A percentile compares a stretch with the other conserved stretches of the same genome.
Evolutionary conservation across 2,888 invertebrate species (phyloP).

Genomic region (Trichopria drosophilae): DNA sequence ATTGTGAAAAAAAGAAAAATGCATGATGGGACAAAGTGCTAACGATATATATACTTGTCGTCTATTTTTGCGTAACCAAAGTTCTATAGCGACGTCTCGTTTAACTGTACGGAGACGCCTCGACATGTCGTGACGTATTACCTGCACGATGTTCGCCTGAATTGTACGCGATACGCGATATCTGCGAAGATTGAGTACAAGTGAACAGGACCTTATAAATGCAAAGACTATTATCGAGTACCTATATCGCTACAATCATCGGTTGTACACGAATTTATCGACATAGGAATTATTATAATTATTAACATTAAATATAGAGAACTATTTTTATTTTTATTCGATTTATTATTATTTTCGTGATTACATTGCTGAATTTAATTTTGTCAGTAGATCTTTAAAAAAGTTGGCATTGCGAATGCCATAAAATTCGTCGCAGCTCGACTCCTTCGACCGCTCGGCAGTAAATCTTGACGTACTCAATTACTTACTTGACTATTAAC

Average conservation of each 20-base stretch:
- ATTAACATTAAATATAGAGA: background rate
- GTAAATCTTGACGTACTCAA: too few relatives aligned
- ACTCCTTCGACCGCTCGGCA: conserved; percentile 15
- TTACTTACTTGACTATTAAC: too few relatives aligned
- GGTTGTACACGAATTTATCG: conserved; percentile 50
- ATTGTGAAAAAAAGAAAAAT: conserved; percentile 24
- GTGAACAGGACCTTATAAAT: conserved; percentile 33
- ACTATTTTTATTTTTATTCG: conserved; percentile 21
- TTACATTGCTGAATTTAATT: conserved; percentile 29
- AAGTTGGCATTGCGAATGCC: conserved; percentile 39
- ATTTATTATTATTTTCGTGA: conserved; percentile 20
- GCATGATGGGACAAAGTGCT: conserved; percentile 32
- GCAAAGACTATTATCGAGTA: conserved; percentile 31
- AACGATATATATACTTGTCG: conserved; percentile 42
- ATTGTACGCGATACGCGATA: too few relatives aligned
- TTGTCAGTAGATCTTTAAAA: conserved; percentile 31
- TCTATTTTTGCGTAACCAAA: conserved; percentile 58
- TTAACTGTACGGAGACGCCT: background rate
- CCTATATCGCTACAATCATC: conserved; percentile 33
- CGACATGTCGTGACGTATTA: too few relatives aligned
- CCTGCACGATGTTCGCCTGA: too few relatives aligned
- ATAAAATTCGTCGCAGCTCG: conserved; percentile 29
- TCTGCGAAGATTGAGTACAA: conserved; percentile 31
- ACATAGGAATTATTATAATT: conserved; percentile 22
- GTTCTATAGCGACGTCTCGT: conserved; percentile 45